Evolutionary conservation across 2,888 invertebrate genomes (phyloP).

Genomic region (Scaeva pyrastri): DNA sequence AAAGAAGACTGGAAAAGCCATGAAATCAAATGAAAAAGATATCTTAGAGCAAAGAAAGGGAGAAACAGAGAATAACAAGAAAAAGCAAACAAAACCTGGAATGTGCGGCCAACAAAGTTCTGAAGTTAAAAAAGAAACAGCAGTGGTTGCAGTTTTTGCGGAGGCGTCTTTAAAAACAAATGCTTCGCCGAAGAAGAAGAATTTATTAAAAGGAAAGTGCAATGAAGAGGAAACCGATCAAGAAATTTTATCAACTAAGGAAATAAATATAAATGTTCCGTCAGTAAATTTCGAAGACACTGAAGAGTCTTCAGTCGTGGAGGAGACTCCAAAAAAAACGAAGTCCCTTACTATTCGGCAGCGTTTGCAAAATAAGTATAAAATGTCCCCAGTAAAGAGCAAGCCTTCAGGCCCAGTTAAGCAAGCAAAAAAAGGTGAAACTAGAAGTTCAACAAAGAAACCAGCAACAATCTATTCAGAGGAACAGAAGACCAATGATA

Average conservation of each 20-base stretch:
- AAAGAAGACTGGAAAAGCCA: not conserved
- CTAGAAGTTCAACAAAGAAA: conserved; percentile 42
- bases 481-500: conserved; percentile 77
- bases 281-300: not conserved
- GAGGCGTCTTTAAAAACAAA: conserved; percentile 38
- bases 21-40: not conserved
- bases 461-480: not conserved
- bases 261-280: not conserved
- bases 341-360: conserved; percentile 56
- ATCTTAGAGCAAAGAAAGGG: not conserved
- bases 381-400: conserved; percentile 60
- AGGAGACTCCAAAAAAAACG: conserved; percentile 13
- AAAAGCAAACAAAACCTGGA: not conserved
- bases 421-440: conserved; percentile 49
- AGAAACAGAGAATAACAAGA: not conserved
- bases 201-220: conserved; percentile 56
- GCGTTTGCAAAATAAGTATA: conserved; percentile 77
- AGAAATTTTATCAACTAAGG: conserved; percentile 12
- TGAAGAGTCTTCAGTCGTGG: not conserved
- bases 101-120: conserved; percentile 23
- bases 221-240: conserved; percentile 43
- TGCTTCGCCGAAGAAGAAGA: conserved; percentile 57
- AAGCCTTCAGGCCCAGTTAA: conserved; percentile 39
- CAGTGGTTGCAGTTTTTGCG: not conserved
- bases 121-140: not conserved